Evolutionary conservation across 2,113 vertebrate species (phyloP).

Genomic region (Agapornis roseicollis): DNA sequence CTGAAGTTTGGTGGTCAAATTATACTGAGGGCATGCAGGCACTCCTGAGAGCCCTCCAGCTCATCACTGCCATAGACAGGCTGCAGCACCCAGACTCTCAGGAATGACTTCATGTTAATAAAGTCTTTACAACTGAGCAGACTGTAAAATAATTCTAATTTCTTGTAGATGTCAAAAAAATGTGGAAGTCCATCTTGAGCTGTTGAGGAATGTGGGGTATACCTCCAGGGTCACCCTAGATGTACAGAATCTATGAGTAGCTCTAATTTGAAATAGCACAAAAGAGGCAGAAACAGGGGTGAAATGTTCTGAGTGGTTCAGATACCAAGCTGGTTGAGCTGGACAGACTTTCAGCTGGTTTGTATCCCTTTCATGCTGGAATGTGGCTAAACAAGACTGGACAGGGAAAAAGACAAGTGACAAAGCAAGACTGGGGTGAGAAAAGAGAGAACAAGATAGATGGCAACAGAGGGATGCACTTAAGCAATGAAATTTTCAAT

Average conservation of each 20-base stretch:
- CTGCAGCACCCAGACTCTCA: neutral
- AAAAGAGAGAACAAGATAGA: neutral
- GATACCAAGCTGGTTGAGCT: neutral
- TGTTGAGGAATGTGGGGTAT: neutral
- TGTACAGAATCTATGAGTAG: neutral
- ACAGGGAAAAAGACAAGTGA: neutral
- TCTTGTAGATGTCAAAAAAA: slow-evolving; percentile 17
- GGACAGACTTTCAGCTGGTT: neutral
- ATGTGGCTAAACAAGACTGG: neutral
- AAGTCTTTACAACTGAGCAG: neutral
- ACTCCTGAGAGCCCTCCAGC: neutral
- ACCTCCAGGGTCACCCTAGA: neutral
- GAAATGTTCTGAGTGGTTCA: neutral
- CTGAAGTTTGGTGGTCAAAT: neutral
- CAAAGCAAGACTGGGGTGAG: neutral
- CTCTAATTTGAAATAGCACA: neutral
- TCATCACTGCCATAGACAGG: neutral
- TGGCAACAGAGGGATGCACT: neutral
- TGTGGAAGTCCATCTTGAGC: neutral
- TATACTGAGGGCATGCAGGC: neutral
- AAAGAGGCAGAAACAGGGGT: neutral
- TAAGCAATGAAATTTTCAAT: neutral
- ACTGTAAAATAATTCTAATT: neutral
- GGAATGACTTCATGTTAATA: neutral
- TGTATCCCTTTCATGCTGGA: neutral